Evolutionary conservation across 2,113 vertebrate species (phyloP).

Genomic region (Eonycteris spelaea): DNA sequence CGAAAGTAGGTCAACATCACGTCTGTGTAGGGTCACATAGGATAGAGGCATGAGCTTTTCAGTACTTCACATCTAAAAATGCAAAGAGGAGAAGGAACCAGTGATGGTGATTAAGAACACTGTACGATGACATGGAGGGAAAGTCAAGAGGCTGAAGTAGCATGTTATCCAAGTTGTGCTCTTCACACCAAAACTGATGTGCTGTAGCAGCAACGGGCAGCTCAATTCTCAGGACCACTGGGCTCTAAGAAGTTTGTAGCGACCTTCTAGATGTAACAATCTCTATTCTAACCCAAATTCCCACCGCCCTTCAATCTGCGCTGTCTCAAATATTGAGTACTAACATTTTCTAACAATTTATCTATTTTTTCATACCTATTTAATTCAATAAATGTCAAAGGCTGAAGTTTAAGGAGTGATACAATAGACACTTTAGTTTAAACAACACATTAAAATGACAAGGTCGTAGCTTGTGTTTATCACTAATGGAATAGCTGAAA

Average conservation of each 20-base stretch:
- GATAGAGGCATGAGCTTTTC: background rate
- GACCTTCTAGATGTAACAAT: background rate
- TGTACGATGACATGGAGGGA: background rate
- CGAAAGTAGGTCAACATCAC: rapidly evolving
- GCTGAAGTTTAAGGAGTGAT: background rate
- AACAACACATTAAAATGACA: background rate
- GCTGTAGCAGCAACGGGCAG: background rate
- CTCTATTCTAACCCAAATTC: background rate
- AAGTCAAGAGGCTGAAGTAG: background rate
- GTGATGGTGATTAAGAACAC: background rate
- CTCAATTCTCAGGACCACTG: background rate
- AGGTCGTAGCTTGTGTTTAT: background rate
- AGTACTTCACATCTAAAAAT: background rate
- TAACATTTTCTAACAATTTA: background rate
- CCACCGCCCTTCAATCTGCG: background rate
- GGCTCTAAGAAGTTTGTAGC: background rate
- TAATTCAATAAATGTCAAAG: background rate
- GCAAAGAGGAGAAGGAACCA: background rate
- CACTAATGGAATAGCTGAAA: background rate
- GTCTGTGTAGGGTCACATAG: background rate
- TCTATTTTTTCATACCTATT: background rate
- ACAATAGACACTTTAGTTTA: background rate
- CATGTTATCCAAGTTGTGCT: background rate
- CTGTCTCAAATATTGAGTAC: background rate
- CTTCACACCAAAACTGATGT: background rate